Conservation (phyloP, 2,888 invertebrate genomes). For the Drosophila sordidula region DNA sequence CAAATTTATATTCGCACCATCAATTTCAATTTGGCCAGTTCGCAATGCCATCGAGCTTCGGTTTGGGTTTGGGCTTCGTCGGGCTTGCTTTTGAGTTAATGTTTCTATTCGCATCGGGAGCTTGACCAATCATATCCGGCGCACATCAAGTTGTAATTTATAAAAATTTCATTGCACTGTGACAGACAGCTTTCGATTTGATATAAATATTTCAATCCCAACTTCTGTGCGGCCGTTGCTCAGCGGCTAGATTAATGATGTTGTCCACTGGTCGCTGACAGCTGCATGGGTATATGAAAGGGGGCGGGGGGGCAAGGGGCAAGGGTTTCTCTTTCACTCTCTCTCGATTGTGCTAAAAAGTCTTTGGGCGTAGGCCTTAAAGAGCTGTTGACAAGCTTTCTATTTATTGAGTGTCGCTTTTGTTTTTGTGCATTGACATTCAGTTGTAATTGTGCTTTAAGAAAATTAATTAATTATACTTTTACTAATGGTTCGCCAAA, state of each 20-base stretch:
- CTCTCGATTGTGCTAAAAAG: conserved; percentile 16
- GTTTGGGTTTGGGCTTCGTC: conserved; percentile 18
- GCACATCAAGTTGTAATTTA: conserved; percentile 71
- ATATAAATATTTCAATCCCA: conserved; percentile 78
- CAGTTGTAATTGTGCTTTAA: not conserved
- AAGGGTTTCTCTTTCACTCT: conserved; percentile 18
- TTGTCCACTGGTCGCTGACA: conserved; percentile 66
- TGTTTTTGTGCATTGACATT: not conserved
- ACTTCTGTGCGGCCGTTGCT: conserved; percentile 38
- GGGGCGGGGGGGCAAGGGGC: conserved; percentile 1
- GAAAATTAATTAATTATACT: not conserved
- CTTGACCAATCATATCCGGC: conserved; percentile 64
- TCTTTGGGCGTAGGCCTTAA: conserved; percentile 30
- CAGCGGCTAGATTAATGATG: conserved; percentile 76
- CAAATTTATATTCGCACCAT: conserved; percentile 70
- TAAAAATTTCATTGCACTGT: conserved; percentile 77
- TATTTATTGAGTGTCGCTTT: conserved; percentile 1
- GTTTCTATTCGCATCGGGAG: conserved; percentile 54
- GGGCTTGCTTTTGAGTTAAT: conserved; percentile 44
- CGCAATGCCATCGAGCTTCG: conserved; percentile 41
- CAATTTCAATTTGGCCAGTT: conserved; percentile 71
- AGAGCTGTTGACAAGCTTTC: conserved; percentile 58
- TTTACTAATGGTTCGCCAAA: not conserved
- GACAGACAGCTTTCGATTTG: conserved; percentile 81
- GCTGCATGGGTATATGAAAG: conserved; percentile 35